phyloP scores from a whole-genome alignment of 2,888 invertebrate species.

The Idaea biselata region DNA sequence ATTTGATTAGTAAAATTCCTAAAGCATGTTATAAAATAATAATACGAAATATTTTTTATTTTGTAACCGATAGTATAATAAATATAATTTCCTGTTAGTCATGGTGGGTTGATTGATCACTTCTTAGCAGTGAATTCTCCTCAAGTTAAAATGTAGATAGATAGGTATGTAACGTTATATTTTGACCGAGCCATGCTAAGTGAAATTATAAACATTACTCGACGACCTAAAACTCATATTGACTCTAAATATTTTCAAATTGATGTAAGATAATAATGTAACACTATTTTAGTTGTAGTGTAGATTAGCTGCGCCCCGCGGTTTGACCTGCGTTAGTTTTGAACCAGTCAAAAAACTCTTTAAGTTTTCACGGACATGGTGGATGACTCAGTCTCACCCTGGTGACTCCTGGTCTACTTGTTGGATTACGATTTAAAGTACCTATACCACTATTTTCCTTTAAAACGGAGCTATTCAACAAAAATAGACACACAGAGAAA shows the following conservation, averaged over 20 bases:
- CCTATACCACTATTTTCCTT: too few species aligned
- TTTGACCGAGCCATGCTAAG: conserved; percentile 40
- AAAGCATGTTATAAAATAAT: background rate
- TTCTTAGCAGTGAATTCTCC: conserved; percentile 6
- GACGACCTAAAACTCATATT: conserved; percentile 18
- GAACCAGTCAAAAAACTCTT: too few species aligned
- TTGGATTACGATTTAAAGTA: too few species aligned
- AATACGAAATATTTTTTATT: background rate
- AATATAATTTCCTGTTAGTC: conserved; percentile 35
- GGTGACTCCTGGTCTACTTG: too few species aligned
- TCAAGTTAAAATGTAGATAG: conserved; percentile 14
- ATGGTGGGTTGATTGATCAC: conserved; percentile 31
- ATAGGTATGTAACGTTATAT: conserved; percentile 39
- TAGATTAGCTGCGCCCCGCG: background rate
- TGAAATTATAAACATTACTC: conserved; percentile 41
- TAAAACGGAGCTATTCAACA: too few species aligned
- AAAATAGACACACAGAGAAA: too few species aligned
- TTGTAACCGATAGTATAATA: conserved; percentile 12
- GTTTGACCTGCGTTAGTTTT: too few species aligned
- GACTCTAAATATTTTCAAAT: conserved; percentile 19
- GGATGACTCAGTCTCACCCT: too few species aligned
- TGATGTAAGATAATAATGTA: conserved; percentile 8
- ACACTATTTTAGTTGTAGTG: background rate
- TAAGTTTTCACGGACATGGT: too few species aligned
- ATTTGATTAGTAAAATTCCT: background rate